A percentile compares a stretch with the other conserved stretches of the same genome.
These are phyloP conservation scores for Latrodectus geometricus DNA, from an alignment of 1,140 invertebrate species.

Conservation along the genomic window DNA sequence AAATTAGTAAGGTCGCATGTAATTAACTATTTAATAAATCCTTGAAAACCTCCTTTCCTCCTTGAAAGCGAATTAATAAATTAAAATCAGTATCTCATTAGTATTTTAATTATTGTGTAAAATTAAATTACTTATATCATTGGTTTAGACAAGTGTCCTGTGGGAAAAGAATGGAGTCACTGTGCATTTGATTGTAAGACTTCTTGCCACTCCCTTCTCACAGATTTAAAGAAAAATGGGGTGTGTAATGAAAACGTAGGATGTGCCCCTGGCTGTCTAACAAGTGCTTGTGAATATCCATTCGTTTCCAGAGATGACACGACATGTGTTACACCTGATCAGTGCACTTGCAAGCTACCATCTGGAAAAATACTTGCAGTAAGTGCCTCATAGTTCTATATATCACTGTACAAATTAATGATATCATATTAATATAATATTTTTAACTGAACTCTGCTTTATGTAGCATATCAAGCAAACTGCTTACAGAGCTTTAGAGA, in stretches of 20 bases:
- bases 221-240: slow-evolving; percentile 65
- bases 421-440: too few relatives aligned
- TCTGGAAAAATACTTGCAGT: slow-evolving; percentile 54
- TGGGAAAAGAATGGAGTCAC: slow-evolving; percentile 71
- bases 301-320: slow-evolving; percentile 76
- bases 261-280: slow-evolving; percentile 72
- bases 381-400: slow-evolving; percentile 32
- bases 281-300: slow-evolving; percentile 67
- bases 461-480: too few relatives aligned
- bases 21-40: too few relatives aligned
- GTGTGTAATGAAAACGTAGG: slow-evolving; percentile 68
- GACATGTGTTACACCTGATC: slow-evolving; percentile 76
- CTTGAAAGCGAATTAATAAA: too few relatives aligned
- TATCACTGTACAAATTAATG: background rate
- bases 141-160: slow-evolving; percentile 64
- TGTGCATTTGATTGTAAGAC: slow-evolving; percentile 76
- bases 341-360: slow-evolving; percentile 58
- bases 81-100: too few relatives aligned
- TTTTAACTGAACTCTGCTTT: too few relatives aligned
- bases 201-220: slow-evolving; percentile 59
- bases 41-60: too few relatives aligned
- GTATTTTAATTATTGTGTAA: too few relatives aligned
- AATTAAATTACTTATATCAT: too few relatives aligned
- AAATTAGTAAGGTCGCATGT: too few relatives aligned
- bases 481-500: too few relatives aligned